phyloP scores from a whole-genome alignment of 1,140 invertebrate species.

The Idris sp. region DNA sequence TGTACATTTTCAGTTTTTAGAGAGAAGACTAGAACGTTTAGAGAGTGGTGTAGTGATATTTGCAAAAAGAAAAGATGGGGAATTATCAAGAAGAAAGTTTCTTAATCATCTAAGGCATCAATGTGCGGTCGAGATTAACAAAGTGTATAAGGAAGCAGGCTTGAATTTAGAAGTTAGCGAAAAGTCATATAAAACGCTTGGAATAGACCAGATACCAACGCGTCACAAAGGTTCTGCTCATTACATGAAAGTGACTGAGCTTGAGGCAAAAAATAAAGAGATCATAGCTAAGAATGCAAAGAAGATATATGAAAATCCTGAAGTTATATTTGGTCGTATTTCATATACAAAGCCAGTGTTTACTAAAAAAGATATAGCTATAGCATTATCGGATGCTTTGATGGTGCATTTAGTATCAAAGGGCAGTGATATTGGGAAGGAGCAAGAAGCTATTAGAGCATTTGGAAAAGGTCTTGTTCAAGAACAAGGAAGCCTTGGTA shows the following conservation, averaged over 20 bases:
- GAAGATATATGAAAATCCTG: too few species aligned
- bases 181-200: constrained; percentile 8
- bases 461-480: too few species aligned
- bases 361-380: too few species aligned
- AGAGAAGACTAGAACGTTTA: constrained; percentile 6
- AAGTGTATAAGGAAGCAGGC: constrained; percentile 6
- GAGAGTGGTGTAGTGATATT: constrained; percentile 3
- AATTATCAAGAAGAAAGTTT: not conserved
- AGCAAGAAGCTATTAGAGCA: too few species aligned
- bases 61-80: not conserved
- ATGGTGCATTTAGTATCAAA: too few species aligned
- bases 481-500: too few species aligned
- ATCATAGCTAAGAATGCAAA: constrained; percentile 7
- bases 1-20: constrained; percentile 3
- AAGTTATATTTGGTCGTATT: too few species aligned
- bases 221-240: not conserved
- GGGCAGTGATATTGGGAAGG: too few species aligned
- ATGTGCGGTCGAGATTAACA: constrained; percentile 3
- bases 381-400: too few species aligned
- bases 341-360: too few species aligned
- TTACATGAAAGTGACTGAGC: constrained; percentile 1
- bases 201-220: not conserved
- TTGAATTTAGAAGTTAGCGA: not conserved
- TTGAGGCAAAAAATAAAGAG: constrained; percentile 1
- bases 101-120: not conserved